phyloP scores from a whole-genome alignment of 2,888 invertebrate species.

The Idaea biselata region DNA sequence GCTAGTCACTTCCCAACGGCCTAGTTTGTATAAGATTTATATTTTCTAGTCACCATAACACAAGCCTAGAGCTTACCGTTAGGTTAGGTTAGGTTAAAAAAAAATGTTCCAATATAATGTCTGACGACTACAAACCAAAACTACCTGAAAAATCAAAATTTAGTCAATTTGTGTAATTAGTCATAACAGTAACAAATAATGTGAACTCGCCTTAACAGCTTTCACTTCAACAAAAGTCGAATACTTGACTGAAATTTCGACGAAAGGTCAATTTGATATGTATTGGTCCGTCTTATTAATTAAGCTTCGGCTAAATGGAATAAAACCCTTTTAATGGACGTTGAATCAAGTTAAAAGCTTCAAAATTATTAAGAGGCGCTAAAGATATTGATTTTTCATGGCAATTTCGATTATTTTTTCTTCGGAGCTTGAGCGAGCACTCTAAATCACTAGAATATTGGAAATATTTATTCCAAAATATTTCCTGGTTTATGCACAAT shows the following conservation, averaged over 20 bases:
- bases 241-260: constrained; percentile 31
- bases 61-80: too few species aligned
- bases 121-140: too few species aligned
- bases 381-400: not conserved
- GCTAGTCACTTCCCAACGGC: too few species aligned
- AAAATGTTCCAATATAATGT: too few species aligned
- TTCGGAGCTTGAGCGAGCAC: too few species aligned
- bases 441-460: too few species aligned
- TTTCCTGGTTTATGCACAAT: too few species aligned
- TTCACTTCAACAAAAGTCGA: constrained; percentile 41
- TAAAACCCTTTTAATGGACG: constrained; percentile 1
- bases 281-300: constrained; percentile 28
- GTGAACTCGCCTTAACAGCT: constrained; percentile 45
- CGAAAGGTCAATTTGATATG: constrained; percentile 39
- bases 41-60: too few species aligned
- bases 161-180: not conserved
- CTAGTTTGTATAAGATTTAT: too few species aligned
- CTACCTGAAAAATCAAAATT: not conserved
- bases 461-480: too few species aligned
- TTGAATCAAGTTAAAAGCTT: not conserved
- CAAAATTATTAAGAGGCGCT: not conserved
- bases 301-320: constrained; percentile 10
- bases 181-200: not conserved
- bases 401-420: too few species aligned
- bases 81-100: too few species aligned